phyloP scores from a whole-genome alignment of 2,888 invertebrate genomes.

The Hydraecia micacea region DNA sequence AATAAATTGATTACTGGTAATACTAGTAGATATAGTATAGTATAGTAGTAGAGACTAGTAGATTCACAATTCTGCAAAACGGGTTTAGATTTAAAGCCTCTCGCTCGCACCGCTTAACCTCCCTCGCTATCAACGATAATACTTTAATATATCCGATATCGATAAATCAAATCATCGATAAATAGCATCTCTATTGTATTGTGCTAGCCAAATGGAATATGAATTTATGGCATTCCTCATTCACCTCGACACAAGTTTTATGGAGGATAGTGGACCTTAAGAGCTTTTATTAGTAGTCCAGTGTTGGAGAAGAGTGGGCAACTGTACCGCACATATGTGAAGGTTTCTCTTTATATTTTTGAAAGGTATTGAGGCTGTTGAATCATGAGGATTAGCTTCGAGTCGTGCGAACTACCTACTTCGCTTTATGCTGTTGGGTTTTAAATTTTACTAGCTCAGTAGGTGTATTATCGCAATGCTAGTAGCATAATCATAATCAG shows the following conservation, averaged over 20 bases:
- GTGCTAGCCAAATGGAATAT: conserved; percentile 65
- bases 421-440: neutral
- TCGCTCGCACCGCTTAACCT: neutral
- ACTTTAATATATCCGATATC: conserved; percentile 38
- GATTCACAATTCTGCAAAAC: conserved; percentile 8
- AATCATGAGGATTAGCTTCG: neutral
- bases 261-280: conserved; percentile 38
- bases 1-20: conserved; percentile 1
- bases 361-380: conserved; percentile 2
- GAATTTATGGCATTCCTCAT: conserved; percentile 60
- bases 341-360: neutral
- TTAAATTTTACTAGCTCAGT: neutral
- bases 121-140: conserved; percentile 30
- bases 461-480: neutral
- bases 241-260: conserved; percentile 58
- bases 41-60: too few relatives aligned
- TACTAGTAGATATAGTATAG: conserved; percentile 26
- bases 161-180: conserved; percentile 52
- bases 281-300: conserved; percentile 32
- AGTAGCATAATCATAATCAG: neutral
- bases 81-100: neutral
- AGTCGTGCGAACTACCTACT: neutral
- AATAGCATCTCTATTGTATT: conserved; percentile 51
- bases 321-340: neutral
- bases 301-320: conserved; percentile 11